These are phyloP conservation scores for Drosophila bunnanda DNA, from an alignment of 2,888 invertebrate genomes.

Conservation along the genomic window DNA sequence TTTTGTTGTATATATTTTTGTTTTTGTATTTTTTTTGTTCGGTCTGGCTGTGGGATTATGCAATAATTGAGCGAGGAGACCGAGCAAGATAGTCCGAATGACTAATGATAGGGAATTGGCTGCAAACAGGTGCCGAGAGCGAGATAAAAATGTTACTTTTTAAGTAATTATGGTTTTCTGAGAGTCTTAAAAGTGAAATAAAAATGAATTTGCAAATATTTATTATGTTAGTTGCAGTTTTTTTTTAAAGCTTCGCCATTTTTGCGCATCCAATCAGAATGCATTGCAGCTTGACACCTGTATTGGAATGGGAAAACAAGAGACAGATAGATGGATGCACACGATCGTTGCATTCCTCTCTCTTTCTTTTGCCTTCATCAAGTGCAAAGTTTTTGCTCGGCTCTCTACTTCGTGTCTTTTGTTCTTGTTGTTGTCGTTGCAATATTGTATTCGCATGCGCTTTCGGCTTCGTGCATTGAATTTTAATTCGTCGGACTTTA, in stretches of 20 bases:
- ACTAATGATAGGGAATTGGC: slow-evolving; percentile 35
- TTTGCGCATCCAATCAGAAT: slow-evolving; percentile 68
- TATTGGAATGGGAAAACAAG: not conserved
- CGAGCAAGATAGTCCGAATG: slow-evolving; percentile 36
- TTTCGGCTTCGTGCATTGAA: slow-evolving; percentile 69
- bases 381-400: slow-evolving; percentile 26
- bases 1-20: slow-evolving; percentile 18
- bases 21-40: slow-evolving; percentile 26
- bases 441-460: slow-evolving; percentile 67
- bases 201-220: not conserved
- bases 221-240: not conserved
- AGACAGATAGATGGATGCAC: slow-evolving; percentile 4
- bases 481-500: slow-evolving; percentile 65
- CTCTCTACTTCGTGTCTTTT: slow-evolving; percentile 31
- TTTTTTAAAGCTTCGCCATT: slow-evolving; percentile 55
- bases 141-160: slow-evolving; percentile 1
- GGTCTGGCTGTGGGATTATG: slow-evolving; percentile 56
- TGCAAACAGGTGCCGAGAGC: slow-evolving; percentile 32
- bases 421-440: slow-evolving; percentile 46
- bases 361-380: slow-evolving; percentile 12
- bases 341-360: slow-evolving; percentile 26
- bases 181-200: not conserved
- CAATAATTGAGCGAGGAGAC: slow-evolving; percentile 53
- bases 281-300: slow-evolving; percentile 21
- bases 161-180: not conserved